These are phyloP conservation scores for Calameuta filiformis DNA, from an alignment of 2,888 invertebrate genomes.

Conservation along the genomic window DNA sequence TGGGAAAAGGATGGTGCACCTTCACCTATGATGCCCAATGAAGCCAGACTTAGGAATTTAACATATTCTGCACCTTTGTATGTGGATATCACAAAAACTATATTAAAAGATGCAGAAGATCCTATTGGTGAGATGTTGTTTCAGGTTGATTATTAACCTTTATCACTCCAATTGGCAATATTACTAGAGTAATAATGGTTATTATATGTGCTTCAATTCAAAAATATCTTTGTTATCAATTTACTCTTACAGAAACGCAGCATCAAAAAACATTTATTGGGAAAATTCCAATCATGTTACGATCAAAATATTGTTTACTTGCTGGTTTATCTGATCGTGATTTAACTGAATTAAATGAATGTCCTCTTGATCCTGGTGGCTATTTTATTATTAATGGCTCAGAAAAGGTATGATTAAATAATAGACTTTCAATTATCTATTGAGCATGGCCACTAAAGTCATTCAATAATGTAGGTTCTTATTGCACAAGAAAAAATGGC, in stretches of 20 bases:
- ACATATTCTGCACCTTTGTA: constrained; percentile 99
- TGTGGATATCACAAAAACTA: constrained; percentile 98
- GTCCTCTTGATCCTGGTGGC: constrained; percentile 98
- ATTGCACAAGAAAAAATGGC: constrained; percentile 99
- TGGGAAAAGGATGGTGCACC: constrained; percentile 99
- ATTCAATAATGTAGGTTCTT: constrained; percentile 70
- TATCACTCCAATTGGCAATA: not conserved
- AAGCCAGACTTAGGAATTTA: constrained; percentile 95
- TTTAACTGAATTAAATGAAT: constrained; percentile 98
- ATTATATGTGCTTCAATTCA: not conserved
- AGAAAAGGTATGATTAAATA: constrained; percentile 77
- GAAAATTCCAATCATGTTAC: constrained; percentile 99
- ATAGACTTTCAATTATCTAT: not conserved
- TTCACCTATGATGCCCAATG: constrained; percentile 99
- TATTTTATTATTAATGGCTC: constrained; percentile 99
- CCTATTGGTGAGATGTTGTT: constrained; percentile 72
- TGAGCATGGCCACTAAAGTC: not conserved
- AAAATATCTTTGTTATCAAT: not conserved
- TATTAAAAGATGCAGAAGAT: constrained; percentile 90
- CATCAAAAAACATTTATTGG: constrained; percentile 76
- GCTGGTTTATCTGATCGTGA: constrained; percentile 97
- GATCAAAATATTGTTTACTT: constrained; percentile 96
- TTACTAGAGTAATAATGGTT: not conserved
- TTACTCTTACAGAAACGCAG: constrained; percentile 65
- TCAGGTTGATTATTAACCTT: not conserved